Conservation (phyloP, 2,797 vertebrate species). For the Siniperca undulata region DNA sequence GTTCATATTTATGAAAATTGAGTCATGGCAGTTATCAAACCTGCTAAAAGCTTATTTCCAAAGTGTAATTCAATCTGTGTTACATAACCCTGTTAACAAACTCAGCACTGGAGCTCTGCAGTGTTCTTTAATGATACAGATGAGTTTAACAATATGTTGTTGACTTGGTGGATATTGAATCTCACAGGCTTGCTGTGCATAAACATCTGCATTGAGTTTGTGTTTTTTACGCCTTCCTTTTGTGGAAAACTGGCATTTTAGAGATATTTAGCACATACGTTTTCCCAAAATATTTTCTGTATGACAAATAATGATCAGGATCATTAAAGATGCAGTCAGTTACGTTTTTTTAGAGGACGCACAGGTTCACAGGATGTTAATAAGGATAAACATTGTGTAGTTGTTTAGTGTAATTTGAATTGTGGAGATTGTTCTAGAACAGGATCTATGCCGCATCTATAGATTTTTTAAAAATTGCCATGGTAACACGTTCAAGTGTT, state of each 20-base stretch:
- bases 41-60: conserved; percentile 48
- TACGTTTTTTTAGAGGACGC: not conserved
- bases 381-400: not conserved
- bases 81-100: conserved; percentile 40
- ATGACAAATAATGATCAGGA: not conserved
- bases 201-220: conserved; percentile 20
- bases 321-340: not conserved
- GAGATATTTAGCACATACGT: not conserved
- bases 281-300: not conserved
- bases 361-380: too few relatives aligned
- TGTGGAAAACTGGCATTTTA: not conserved
- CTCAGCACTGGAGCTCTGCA: conserved; percentile 14
- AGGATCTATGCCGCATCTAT: not conserved
- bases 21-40: conserved; percentile 54
- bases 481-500: conserved; percentile 49
- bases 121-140: not conserved
- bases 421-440: not conserved
- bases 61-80: conserved; percentile 44
- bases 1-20: conserved; percentile 50
- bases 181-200: not conserved
- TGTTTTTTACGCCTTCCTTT: not conserved
- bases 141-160: not conserved
- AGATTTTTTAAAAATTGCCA: conserved; percentile 20
- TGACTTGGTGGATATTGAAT: not conserved
- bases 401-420: not conserved